Evolutionary conservation across 1,140 invertebrate genomes (phyloP).

Genomic region (Meloidogyne hapla): DNA sequence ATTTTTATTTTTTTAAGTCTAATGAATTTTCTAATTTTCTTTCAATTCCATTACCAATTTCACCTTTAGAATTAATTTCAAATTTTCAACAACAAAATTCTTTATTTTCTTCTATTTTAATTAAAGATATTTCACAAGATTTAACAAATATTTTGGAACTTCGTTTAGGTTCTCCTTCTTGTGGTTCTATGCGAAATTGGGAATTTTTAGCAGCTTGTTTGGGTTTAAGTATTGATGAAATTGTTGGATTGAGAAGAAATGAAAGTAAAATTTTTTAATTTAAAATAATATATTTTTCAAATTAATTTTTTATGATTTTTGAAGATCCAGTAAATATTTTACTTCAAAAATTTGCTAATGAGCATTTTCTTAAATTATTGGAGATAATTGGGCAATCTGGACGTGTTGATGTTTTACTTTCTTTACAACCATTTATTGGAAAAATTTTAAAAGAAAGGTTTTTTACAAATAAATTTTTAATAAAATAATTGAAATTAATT

Average conservation of each 20-base stretch:
- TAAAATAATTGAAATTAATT: background rate
- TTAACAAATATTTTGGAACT: slow-evolving; percentile 1
- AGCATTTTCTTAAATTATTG: slow-evolving; percentile 20
- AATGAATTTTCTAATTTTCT: background rate
- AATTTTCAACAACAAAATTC: background rate
- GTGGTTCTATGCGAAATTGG: slow-evolving; percentile 42
- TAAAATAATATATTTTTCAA: background rate
- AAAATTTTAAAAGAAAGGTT: slow-evolving; percentile 10
- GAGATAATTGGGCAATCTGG: slow-evolving; percentile 10
- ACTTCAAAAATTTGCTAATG: slow-evolving; percentile 22
- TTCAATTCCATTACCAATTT: background rate
- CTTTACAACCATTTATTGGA: slow-evolving; percentile 16
- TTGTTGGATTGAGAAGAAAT: slow-evolving; percentile 10
- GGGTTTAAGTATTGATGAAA: slow-evolving; percentile 31
- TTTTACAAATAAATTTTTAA: background rate
- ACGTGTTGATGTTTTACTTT: slow-evolving; percentile 33
- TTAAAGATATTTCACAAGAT: background rate
- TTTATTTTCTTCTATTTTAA: background rate
- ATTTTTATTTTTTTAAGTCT: background rate
- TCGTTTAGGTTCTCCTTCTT: slow-evolving; percentile 23
- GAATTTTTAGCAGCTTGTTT: slow-evolving; percentile 33
- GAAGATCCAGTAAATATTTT: slow-evolving; percentile 10
- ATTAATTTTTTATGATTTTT: background rate
- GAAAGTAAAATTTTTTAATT: background rate
- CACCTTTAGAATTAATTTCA: background rate